phyloP scores from a whole-genome alignment of 2,888 invertebrate species.

The Drosophila fungiperda region DNA sequence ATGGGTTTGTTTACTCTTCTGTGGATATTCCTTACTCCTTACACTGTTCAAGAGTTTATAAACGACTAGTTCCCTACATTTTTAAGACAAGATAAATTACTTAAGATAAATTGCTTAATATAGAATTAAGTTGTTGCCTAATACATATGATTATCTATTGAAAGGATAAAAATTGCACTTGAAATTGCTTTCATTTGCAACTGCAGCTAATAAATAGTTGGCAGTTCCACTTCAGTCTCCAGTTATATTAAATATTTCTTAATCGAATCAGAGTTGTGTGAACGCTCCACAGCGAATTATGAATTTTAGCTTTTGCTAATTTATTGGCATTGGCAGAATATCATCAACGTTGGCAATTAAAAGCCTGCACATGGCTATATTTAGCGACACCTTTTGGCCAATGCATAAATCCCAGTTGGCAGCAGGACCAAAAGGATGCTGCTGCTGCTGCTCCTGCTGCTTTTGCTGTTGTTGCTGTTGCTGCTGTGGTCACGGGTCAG shows the following conservation, averaged over 20 bases:
- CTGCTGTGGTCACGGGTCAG: constrained; percentile 52
- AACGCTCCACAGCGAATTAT: constrained; percentile 48
- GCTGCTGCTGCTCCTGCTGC: constrained; percentile 3
- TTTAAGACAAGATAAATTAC: background rate
- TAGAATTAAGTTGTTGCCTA: background rate
- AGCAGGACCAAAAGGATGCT: constrained; percentile 13
- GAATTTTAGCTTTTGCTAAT: constrained; percentile 26
- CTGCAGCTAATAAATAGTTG: constrained; percentile 38
- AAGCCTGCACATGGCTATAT: constrained; percentile 73
- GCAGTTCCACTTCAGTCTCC: background rate
- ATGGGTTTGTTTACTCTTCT: background rate
- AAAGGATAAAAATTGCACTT: background rate
- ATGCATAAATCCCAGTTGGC: constrained; percentile 54
- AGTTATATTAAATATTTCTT: constrained; percentile 29
- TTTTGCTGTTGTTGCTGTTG: background rate
- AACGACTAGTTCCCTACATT: too few relatives aligned
- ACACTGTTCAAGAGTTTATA: too few relatives aligned
- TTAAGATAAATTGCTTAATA: background rate
- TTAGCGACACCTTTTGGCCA: constrained; percentile 67
- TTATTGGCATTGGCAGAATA: constrained; percentile 54
- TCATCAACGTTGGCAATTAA: constrained; percentile 72
- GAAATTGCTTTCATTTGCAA: constrained; percentile 3
- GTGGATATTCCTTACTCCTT: background rate
- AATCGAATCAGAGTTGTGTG: constrained; percentile 58
- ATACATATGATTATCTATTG: background rate